Evolutionary conservation across 2,113 vertebrate species (phyloP).

Genomic region (Thryonomys swinderianus): DNA sequence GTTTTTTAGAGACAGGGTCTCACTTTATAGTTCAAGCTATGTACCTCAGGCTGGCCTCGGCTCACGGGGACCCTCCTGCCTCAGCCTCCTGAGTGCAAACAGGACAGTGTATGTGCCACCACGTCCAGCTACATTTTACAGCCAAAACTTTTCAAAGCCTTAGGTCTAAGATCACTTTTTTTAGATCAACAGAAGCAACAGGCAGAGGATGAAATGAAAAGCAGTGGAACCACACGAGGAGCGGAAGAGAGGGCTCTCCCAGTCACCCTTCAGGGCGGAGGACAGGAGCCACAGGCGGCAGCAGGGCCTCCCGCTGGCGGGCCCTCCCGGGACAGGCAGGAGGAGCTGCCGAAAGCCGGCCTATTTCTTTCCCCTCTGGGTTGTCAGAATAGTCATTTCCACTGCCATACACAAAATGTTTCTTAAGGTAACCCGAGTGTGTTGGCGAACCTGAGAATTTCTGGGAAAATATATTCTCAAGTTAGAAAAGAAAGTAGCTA

Average conservation of each 20-base stretch:
- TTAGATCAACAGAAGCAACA: neutral
- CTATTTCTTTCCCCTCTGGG: neutral
- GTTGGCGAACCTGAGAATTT: neutral
- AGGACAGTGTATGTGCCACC: neutral
- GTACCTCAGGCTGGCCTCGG: neutral
- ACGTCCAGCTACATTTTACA: neutral
- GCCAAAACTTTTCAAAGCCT: neutral
- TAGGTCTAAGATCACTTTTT: neutral
- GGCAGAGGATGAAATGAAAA: neutral
- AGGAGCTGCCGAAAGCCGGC: neutral
- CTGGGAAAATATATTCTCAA: slow-evolving; percentile 12
- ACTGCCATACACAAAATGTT: neutral
- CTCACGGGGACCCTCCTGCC: neutral
- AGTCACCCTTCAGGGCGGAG: neutral
- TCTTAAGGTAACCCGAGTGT: neutral
- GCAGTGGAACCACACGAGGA: neutral
- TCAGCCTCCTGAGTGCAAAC: neutral
- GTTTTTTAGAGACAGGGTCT: neutral
- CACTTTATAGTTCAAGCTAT: neutral
- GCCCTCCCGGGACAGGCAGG: neutral
- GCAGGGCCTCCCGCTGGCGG: too few species aligned
- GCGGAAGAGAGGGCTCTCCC: neutral
- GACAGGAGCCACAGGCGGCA: too few species aligned
- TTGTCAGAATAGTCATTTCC: neutral
- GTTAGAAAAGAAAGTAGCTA: slow-evolving; percentile 19